These are phyloP conservation scores for Sarcophaga caerulescens DNA, from an alignment of 2,888 invertebrate genomes.

Conservation along the genomic window DNA sequence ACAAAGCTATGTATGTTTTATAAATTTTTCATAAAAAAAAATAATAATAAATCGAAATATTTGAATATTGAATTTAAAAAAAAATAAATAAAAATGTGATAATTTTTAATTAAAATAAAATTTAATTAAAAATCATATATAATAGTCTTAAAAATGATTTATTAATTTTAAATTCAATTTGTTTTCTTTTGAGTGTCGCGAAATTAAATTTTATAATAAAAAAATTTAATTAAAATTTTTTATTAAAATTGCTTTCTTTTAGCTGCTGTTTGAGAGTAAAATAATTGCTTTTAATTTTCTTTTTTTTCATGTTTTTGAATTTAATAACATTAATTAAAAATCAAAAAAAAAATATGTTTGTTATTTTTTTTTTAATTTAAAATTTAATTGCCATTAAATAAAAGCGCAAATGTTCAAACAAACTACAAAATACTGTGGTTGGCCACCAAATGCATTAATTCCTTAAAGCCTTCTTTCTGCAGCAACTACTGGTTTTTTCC, in stretches of 20 bases:
- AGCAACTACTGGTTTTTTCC: slow-evolving; percentile 39
- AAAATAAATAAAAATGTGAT: background rate
- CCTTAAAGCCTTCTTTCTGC: background rate
- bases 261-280: too few relatives aligned
- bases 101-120: slow-evolving; percentile 5
- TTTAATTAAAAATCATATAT: background rate
- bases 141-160: background rate
- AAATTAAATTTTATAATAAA: background rate
- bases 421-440: background rate
- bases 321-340: slow-evolving; percentile 46
- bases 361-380: slow-evolving; percentile 7
- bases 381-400: slow-evolving; percentile 20
- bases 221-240: background rate
- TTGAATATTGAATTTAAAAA: background rate
- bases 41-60: slow-evolving; percentile 1
- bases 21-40: background rate
- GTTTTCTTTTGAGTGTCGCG: background rate
- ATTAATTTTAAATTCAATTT: background rate
- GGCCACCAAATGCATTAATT: slow-evolving; percentile 41
- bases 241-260: background rate
- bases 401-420: background rate
- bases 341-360: slow-evolving; percentile 11
- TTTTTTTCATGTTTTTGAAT: background rate
- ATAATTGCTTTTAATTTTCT: too few relatives aligned
- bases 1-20: background rate